Conservation (phyloP, 2,797 vertebrate species). For the Epinephelus malabaricus region DNA sequence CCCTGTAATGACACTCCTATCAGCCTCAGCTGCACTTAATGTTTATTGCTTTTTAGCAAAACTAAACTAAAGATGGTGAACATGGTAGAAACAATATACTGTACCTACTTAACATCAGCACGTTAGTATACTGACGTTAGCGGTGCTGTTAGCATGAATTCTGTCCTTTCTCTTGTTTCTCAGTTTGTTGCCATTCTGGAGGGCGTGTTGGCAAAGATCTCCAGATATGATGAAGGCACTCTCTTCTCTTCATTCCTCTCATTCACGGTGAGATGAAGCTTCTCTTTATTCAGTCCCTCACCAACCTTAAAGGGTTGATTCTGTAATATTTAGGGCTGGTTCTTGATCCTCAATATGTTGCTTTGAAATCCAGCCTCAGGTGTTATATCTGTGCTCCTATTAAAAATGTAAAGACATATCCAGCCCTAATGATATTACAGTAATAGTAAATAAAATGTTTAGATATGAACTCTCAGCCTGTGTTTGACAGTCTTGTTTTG, state of each 20-base stretch:
- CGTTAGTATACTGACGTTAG: not conserved
- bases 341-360: not conserved
- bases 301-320: not conserved
- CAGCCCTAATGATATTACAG: not conserved
- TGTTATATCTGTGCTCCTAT: too few species aligned
- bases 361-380: too few species aligned
- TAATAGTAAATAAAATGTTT: not conserved
- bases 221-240: conserved; percentile 99
- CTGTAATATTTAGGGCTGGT: not conserved
- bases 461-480: not conserved
- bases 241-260: conserved; percentile 99
- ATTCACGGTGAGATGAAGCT: conserved; percentile 92
- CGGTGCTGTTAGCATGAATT: not conserved
- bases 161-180: conserved; percentile 12
- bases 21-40: not conserved
- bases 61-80: not conserved
- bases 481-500: conserved; percentile 67
- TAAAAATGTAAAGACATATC: not conserved
- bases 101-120: not conserved
- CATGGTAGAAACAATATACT: not conserved
- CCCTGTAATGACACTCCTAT: not conserved
- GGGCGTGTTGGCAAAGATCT: conserved; percentile 97
- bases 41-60: not conserved
- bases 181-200: conserved; percentile 98
- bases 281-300: not conserved